Evolutionary conservation across 1,140 invertebrate genomes (phyloP), one percentile per base, ranked within the genome.

Genomic region (Ceratina calcarata): DNA sequence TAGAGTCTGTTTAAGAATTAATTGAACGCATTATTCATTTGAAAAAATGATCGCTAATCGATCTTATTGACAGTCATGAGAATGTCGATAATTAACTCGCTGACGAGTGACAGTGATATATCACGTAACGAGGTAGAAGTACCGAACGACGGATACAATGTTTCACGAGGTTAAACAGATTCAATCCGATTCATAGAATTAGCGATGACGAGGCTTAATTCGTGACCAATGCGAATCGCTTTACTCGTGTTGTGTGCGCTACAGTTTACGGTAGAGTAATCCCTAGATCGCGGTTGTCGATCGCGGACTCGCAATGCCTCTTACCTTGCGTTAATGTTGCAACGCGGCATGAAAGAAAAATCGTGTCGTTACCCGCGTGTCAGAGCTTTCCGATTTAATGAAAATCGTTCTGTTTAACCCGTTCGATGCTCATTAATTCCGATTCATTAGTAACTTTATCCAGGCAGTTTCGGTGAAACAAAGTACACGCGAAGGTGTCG

Each of bases 401-500:
- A 32, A 32, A 62, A 62, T 32, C 3, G 27, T 27, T 2, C n/a
- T 16, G 62, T 3, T 37, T 1, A 3, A n/a, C 18, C 10, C 27
- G 15, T n/a, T 45, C 64, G 53, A 60, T 10, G 32, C 22, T 72
- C 37, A 20, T 66, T 55, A 66, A 57, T 45, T 15, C 20, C 32
- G 15, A 13, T 22, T 74, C 24, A 3, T 66, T 66, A 15, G 57
- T n/a, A 10, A 22, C 32, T 8, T 1, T 66, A 49, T 22, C 10
- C 32, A n/a, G n/a, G n/a, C 55, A 57, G 15, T 1, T 3, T 6
- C 13, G 15, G 72, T 3, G 18, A 2, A 18, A 65, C 73, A 75
- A 58, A 75, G 64, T 20, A 71, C 32, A 72, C 55, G 69, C 57
- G 81, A 72, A 75, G 83, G 72, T 78, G 69, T 74, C 22, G 84